phyloP scores from a whole-genome alignment of 2,797 vertebrate genomes.

The Botia kubotai region DNA sequence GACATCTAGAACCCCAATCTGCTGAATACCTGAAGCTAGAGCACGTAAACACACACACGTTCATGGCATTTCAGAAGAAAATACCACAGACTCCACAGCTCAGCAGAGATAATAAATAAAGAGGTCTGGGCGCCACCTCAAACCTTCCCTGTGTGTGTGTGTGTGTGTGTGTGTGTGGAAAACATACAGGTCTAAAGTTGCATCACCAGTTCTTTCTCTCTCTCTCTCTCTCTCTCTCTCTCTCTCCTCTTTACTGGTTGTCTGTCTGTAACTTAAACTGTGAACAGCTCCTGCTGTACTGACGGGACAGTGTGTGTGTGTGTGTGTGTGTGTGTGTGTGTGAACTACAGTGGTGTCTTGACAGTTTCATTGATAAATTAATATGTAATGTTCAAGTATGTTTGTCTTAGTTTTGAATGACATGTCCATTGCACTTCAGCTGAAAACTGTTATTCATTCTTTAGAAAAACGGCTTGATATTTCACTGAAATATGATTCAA shows the following conservation, averaged over 20 bases:
- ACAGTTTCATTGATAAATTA: no score
- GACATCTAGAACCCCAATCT: constrained; percentile 75
- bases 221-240: constrained; percentile 29
- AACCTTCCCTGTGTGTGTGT: constrained; percentile 65
- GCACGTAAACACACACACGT: constrained; percentile 51
- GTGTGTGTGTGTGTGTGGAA: constrained; percentile 30
- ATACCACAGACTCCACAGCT: constrained; percentile 80
- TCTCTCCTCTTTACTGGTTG: constrained; percentile 28
- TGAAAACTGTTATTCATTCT: no score
- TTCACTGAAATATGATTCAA: no score
- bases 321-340: not conserved
- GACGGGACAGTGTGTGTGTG: constrained; percentile 12
- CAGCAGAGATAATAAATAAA: constrained; percentile 82
- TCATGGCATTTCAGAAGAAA: constrained; percentile 74
- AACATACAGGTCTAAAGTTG: constrained; percentile 39
- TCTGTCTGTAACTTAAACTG: constrained; percentile 42
- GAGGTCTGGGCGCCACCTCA: constrained; percentile 81
- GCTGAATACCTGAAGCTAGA: constrained; percentile 63
- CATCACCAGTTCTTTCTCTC: constrained; percentile 29
- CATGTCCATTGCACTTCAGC: no score
- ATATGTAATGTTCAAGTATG: no score
- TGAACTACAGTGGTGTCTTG: not conserved
- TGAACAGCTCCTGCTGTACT: constrained; percentile 35
- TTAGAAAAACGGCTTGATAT: no score
- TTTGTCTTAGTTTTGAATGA: no score